Percentiles rank a stretch among this genome's conserved stretches.
Evolutionary conservation across 2,888 invertebrate genomes (phyloP).

Genomic region (Hemicrepidius hirtus): DNA sequence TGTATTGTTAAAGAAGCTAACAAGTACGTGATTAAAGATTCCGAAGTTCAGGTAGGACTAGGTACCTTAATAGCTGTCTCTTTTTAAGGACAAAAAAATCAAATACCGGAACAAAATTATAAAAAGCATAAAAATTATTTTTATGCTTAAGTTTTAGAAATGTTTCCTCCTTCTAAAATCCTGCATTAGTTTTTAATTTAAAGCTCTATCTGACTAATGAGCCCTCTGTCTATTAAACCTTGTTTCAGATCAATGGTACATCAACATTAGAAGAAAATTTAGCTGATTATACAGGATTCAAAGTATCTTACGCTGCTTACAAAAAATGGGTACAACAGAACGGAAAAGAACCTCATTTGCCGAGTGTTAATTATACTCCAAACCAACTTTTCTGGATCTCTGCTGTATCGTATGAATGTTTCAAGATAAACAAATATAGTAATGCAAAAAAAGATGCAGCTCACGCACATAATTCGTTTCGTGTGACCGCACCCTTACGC

Average conservation of each 20-base stretch:
- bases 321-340: constrained; percentile 80
- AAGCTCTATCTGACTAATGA: not conserved
- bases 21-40: constrained; percentile 8
- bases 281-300: constrained; percentile 92
- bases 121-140: too few species aligned
- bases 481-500: constrained; percentile 30
- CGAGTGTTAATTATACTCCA: constrained; percentile 81
- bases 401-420: constrained; percentile 37
- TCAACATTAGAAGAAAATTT: constrained; percentile 94
- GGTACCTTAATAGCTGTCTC: too few species aligned
- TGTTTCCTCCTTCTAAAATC: too few species aligned
- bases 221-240: too few species aligned
- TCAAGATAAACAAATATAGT: constrained; percentile 11
- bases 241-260: constrained; percentile 86
- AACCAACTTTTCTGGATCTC: constrained; percentile 73
- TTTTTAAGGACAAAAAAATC: too few species aligned
- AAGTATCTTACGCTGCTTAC: constrained; percentile 90
- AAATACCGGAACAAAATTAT: too few species aligned
- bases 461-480: constrained; percentile 37
- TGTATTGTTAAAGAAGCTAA: constrained; percentile 37
- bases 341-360: constrained; percentile 79
- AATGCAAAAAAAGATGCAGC: not conserved
- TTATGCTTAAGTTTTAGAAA: too few species aligned
- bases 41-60: constrained; percentile 5
- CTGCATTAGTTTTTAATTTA: not conserved